Conservation (phyloP, 1,140 invertebrate species). For the Zelostemma sp. region DNA sequence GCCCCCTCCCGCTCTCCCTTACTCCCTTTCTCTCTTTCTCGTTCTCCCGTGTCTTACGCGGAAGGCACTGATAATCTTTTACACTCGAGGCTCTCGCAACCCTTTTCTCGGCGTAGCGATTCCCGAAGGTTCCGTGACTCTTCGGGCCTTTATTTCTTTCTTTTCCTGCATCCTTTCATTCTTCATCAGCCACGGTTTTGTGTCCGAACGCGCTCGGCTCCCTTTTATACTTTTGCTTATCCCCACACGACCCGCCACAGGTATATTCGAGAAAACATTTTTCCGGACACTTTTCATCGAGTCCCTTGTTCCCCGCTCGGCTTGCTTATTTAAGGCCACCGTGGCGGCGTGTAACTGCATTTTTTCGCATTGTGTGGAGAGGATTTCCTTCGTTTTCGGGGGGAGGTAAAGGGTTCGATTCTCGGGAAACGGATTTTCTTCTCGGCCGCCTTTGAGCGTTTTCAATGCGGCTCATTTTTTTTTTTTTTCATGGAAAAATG, state of each 20-base stretch:
- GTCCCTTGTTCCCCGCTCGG: neutral
- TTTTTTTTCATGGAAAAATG: too few species aligned
- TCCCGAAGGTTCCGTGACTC: conserved; percentile 1
- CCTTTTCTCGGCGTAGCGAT: conserved; percentile 50
- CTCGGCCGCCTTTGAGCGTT: too few species aligned
- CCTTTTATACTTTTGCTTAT: conserved; percentile 4
- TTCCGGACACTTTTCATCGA: neutral
- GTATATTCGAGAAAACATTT: conserved; percentile 1
- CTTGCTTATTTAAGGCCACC: too few species aligned
- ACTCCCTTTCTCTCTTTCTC: conserved; percentile 33
- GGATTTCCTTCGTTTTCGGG: neutral
- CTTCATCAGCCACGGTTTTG: neutral
- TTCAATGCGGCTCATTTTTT: too few species aligned
- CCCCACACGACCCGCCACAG: neutral
- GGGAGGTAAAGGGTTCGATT: conserved; percentile 6
- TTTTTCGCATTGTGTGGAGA: too few species aligned
- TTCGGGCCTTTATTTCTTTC: neutral
- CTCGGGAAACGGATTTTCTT: too few species aligned
- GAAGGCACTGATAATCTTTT: conserved; percentile 62
- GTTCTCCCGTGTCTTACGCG: conserved; percentile 45
- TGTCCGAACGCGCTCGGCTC: neutral
- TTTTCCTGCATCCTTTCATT: conserved; percentile 1
- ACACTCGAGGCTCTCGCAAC: conserved; percentile 57
- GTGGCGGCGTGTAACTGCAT: too few species aligned
- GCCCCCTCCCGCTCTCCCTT: conserved; percentile 29